These are phyloP conservation scores for Littorina saxatilis DNA, from an alignment of 1,140 invertebrate species.

Conservation along the genomic window DNA sequence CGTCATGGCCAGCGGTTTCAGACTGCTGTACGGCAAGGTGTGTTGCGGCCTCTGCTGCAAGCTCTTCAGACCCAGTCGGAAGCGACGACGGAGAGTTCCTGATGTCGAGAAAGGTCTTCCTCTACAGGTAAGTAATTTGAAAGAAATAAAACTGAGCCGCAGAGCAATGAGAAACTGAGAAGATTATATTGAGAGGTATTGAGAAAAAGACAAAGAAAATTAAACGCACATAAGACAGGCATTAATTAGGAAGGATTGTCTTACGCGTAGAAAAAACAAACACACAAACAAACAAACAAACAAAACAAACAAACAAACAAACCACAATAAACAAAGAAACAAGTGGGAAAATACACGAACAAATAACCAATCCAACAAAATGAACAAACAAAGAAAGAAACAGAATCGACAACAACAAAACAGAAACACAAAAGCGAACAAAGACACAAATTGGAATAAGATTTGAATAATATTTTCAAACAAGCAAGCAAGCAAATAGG, in stretches of 20 bases:
- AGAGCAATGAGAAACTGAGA: not conserved
- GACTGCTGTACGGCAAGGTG: conserved; percentile 90
- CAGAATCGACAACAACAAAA: too few relatives aligned
- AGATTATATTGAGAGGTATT: not conserved
- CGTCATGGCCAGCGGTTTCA: conserved; percentile 96
- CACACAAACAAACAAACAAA: too few relatives aligned
- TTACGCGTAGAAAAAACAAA: too few relatives aligned
- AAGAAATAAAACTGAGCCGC: too few relatives aligned
- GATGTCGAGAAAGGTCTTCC: conserved; percentile 61
- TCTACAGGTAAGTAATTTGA: conserved; percentile 3
- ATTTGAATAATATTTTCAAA: too few relatives aligned
- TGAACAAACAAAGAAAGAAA: not conserved
- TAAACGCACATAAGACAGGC: too few relatives aligned
- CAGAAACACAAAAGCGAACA: not conserved
- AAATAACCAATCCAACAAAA: not conserved
- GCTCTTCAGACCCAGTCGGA: conserved; percentile 57
- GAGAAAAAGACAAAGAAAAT: not conserved
- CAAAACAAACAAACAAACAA: too few relatives aligned
- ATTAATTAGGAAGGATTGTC: too few relatives aligned
- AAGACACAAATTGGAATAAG: too few relatives aligned
- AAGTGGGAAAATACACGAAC: not conserved
- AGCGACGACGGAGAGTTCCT: conserved; percentile 39
- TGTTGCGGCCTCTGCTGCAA: conserved; percentile 65
- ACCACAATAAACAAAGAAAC: not conserved
- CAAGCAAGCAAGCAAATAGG: too few relatives aligned